Evolutionary conservation across 2,888 invertebrate genomes (phyloP).

Genomic region (Halictus quadricinctus): DNA sequence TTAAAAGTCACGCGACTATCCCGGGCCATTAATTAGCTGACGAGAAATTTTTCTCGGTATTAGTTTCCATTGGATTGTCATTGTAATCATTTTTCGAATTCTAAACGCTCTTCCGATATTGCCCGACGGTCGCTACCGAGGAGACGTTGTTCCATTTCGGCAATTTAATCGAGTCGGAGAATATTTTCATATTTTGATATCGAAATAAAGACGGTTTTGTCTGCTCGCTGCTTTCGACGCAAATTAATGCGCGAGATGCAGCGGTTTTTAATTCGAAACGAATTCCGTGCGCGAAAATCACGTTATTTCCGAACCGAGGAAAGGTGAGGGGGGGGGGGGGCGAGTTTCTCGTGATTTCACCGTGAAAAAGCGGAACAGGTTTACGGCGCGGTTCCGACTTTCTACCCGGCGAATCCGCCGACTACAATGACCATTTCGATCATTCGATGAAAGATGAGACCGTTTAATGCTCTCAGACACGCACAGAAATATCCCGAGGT

Average conservation of each 20-base stretch:
- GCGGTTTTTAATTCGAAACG: not conserved
- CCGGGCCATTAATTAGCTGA: too few species aligned
- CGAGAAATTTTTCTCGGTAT: too few species aligned
- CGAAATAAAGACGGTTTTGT: too few species aligned
- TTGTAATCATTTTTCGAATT: not conserved
- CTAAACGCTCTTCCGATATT: too few species aligned
- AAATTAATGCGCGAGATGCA: not conserved
- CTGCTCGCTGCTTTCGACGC: too few species aligned
- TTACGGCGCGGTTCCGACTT: not conserved
- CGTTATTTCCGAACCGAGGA: not conserved
- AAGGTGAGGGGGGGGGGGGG: not conserved
- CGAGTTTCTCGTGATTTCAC: constrained; percentile 2
- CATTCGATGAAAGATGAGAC: not conserved
- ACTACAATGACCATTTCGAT: not conserved
- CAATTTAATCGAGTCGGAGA: not conserved
- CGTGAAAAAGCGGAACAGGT: not conserved
- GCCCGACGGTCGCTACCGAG: too few species aligned
- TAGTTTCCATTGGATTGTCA: too few species aligned
- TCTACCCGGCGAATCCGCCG: not conserved
- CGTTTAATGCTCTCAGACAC: not conserved
- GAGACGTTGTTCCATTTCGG: too few species aligned
- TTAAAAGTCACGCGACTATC: too few species aligned
- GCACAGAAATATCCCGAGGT: not conserved
- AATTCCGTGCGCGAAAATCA: not conserved
- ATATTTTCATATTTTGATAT: too few species aligned